Base-by-base conservation (phyloP, 2,113 vertebrate genomes). In the Cebus imitator region DNA sequence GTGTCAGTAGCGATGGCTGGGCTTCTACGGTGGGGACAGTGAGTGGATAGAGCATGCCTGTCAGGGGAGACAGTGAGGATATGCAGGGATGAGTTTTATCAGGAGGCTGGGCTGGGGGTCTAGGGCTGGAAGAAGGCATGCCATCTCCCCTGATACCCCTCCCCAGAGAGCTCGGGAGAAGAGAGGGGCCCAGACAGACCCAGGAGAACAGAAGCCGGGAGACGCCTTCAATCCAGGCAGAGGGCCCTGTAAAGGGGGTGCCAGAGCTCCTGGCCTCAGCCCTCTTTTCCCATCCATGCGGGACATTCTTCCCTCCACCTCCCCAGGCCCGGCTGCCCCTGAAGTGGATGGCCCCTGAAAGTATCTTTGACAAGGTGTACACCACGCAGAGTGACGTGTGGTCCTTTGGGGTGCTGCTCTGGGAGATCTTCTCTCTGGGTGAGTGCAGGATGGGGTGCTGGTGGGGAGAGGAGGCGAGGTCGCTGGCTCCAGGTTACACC, bases 271-370 rank as follows among this genome's bases (percentile, higher is more conserved):
- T 70, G 64, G n/a, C 70, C 48, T 57, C 50, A 32, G 21, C 30
- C 43, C 11, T 61, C 12, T 12, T 27, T 25, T 40, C 83, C 43
- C 43, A 21, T 32, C 13, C 21, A 58, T 58, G 1, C 7, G 32
- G 7, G 23, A 32, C 68, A 45, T 43, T 16, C 17, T 1, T 40
- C 87, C 83, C 21, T 73, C 80, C 3, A 0, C 8, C 12, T 48
- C n/a, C 87, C 90, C 96, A 99, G 99, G 99, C 99, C 72, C 99
- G 99, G 75, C 99, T 99, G 83, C 99, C 99, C 61, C 98, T 99
- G 94, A 99, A 99, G 98, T 99, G 99, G 99, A 99, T 99, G 99
- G 99, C 99, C 85, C 99, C 99, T 0, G 99, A 99, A 98, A 99
- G 99, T 94, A 99, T 99, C 98, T 99, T 99, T 0, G 99, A 99